Evolutionary conservation across 2,888 invertebrate species (phyloP), one percentile per base, ranked within the genome.

Genomic region (Pecten maximus): DNA sequence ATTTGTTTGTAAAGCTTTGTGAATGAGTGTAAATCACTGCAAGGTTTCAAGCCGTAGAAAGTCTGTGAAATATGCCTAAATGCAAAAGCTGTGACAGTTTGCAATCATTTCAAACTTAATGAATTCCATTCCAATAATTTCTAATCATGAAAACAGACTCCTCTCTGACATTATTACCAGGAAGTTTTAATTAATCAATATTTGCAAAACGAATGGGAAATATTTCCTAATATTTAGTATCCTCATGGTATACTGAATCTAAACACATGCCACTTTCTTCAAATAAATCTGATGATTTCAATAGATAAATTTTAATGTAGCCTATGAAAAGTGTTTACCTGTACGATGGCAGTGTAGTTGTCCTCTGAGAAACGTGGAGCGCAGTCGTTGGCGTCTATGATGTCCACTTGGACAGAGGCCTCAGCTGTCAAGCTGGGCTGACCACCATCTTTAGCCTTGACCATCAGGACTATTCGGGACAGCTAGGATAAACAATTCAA

Each of bases 351-450:
- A 92, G 97, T 97, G 96, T 98, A 98, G 91, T 97, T 97, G 35
- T 97, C 97, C 94, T 97, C 97, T 91, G 98, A 97, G 97, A 99
- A 99, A n/a, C 97, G 96, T 0, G 99, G 98, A 44, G 98, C 98
- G 96, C 98, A 98, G 97, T 99, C 99, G 97, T 99, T 99, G 97
- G 98, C 98, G 97, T 99, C 99, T 92, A 98, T 97, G 19, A 99
- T 97, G 97, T 98, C 98, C 89, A 99, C 97, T 97, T 98, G 99
- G 89, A 99, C 97, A 19, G 98, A 98, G 2, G 99, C 98, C 93
- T 98, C 98, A 96, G 98, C 98, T 96, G 98, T 98, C 89, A 99
- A 97, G 40, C 99, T 98, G 8, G 99, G 99, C 35, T 97, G 97
- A 15, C 99, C 99, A 0, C 98, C 98, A 97, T 99, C 99, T 35